Base-by-base conservation (phyloP, 2,888 invertebrate genomes). In the Eupithecia tripunctaria region DNA sequence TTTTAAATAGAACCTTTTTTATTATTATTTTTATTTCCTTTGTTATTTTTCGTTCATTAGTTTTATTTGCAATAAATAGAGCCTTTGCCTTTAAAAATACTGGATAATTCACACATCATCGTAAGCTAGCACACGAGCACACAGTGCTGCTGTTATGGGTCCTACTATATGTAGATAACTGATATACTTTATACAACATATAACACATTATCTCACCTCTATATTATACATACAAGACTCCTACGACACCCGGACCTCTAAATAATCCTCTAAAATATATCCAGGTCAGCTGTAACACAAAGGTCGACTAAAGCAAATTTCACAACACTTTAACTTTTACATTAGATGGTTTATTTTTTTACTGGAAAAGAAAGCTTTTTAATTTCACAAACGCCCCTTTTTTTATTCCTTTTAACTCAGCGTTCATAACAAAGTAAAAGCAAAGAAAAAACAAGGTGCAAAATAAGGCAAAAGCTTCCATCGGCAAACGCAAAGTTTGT, bases 401-500 rank as follows among this genome's bases (percentile, higher is more conserved):
- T 56, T 10, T 12, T 25, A 25, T 56, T 56, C 56, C 4, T 56
- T 25, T 25, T 56, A 25, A 21, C 25, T 25, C 25, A 25, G 56
- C 25, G 56, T 25, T 25, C 10, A 36, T 27, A 63, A 36, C 18
- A 36, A 32, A 63, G 12, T 21, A 63, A 38, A 60, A 64, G 15
- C 21, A 41, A 38, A 41, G 21, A 14, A 21, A 63, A 38, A 25
- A 38, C 38, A 25, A 21, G 64, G 38, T 21, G 64, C 64, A 64
- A 64, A 75, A 71, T 67, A 67, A 70, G 59, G 64, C 25, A 43
- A 67, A 73, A 47, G 68, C 64, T 29, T 67, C 51, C 62, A 64
- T 68, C 73, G 67, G 64, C 60, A 65, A 64, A 64, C 41, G 67
- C 68, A 43, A 73, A 75, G 76, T 72, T 80, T 82, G 82, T 76